These are phyloP conservation scores for Heliothis peltigera DNA, from an alignment of 2,888 invertebrate species.

Conservation along the genomic window DNA sequence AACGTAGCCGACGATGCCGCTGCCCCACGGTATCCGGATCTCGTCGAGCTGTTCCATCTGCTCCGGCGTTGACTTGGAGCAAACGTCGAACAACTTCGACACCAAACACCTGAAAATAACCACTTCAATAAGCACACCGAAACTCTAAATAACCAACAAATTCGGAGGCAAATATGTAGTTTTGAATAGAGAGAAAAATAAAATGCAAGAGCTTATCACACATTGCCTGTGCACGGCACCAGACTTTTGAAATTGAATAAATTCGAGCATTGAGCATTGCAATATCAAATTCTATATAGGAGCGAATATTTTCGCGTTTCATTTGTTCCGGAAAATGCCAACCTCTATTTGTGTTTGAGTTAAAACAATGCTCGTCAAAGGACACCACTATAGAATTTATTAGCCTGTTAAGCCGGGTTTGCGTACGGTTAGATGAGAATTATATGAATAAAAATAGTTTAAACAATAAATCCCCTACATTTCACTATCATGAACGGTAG, in stretches of 20 bases:
- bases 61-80: conserved; percentile 96
- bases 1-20: conserved; percentile 98
- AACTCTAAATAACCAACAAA: conserved; percentile 9
- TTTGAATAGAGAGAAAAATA: conserved; percentile 9
- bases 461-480: conserved; percentile 39
- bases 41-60: conserved; percentile 98
- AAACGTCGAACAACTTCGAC: conserved; percentile 98
- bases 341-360: conserved; percentile 24
- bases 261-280: conserved; percentile 23
- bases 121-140: conserved; percentile 4
- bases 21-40: conserved; percentile 98
- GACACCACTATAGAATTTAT: conserved; percentile 29
- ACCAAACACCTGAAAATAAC: conserved; percentile 92
- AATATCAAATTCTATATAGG: conserved; percentile 39
- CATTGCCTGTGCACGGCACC: conserved; percentile 6
- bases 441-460: conserved; percentile 13
- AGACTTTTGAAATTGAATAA: conserved; percentile 29
- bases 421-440: neutral
- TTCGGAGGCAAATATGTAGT: neutral
- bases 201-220: conserved; percentile 26
- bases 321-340: conserved; percentile 32
- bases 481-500: conserved; percentile 62
- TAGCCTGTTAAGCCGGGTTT: conserved; percentile 13
- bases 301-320: conserved; percentile 42
- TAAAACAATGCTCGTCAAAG: conserved; percentile 37